These are phyloP conservation scores for Pelosia muscerda DNA, from an alignment of 2,888 invertebrate species.

Conservation along the genomic window DNA sequence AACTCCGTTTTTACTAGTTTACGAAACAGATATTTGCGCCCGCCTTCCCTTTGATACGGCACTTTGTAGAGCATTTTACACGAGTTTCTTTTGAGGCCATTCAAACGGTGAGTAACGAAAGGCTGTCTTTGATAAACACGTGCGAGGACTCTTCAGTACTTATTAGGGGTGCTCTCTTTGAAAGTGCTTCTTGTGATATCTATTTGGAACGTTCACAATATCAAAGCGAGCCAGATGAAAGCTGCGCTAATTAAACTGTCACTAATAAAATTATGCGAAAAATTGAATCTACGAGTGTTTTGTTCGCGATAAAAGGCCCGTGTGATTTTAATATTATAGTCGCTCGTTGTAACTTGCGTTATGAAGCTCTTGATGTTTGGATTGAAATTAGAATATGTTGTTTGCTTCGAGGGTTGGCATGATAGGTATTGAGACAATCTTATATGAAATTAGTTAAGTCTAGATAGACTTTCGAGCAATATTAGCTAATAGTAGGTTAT, in stretches of 20 bases:
- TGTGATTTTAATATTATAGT: conserved; percentile 59
- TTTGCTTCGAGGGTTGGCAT: conserved; percentile 6
- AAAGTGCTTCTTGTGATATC: conserved; percentile 86
- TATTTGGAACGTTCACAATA: conserved; percentile 86
- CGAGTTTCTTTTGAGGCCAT: conserved; percentile 87
- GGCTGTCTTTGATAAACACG: conserved; percentile 88
- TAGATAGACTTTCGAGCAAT: conserved; percentile 38
- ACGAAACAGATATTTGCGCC: conserved; percentile 87
- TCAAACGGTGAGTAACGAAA: conserved; percentile 87
- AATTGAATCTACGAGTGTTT: conserved; percentile 77
- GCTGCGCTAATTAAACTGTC: conserved; percentile 86
- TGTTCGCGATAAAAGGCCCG: conserved; percentile 66
- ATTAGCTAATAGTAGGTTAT: conserved; percentile 79
- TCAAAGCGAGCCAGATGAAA: conserved; percentile 83
- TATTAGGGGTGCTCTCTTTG: conserved; percentile 87
- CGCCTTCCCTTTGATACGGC: conserved; percentile 86
- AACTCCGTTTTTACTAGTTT: conserved; percentile 87
- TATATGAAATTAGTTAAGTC: conserved; percentile 40
- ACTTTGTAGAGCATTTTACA: conserved; percentile 87
- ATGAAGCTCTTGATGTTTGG: conserved; percentile 17
- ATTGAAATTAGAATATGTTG: conserved; percentile 15
- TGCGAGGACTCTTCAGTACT: conserved; percentile 87
- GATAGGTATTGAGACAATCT: conserved; percentile 33
- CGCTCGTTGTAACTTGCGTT: conserved; percentile 30
- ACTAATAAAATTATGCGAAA: conserved; percentile 86